These are phyloP conservation scores for Rhinatrema bivittatum DNA, from an alignment of 2,797 vertebrate genomes.

Conservation along the genomic window DNA sequence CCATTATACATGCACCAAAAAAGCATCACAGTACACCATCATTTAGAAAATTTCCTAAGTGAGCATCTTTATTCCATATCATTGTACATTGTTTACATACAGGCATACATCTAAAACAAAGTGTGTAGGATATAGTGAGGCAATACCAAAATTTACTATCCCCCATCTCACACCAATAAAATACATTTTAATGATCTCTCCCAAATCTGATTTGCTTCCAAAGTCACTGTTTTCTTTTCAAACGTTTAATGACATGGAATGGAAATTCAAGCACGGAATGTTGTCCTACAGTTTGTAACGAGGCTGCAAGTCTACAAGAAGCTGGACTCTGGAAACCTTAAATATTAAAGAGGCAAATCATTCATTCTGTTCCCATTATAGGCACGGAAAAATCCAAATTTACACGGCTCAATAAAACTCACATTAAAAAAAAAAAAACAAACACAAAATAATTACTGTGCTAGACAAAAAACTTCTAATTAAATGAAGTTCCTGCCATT, in stretches of 20 bases:
- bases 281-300: conserved; percentile 32
- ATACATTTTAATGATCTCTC: conserved; percentile 40
- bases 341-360: conserved; percentile 10
- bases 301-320: conserved; percentile 19
- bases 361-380: conserved; percentile 20
- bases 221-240: conserved; percentile 42
- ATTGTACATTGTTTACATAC: conserved; percentile 83
- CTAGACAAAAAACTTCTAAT: conserved; percentile 27
- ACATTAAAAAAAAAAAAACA: too few species aligned
- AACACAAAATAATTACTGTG: conserved; percentile 46
- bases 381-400: conserved; percentile 27
- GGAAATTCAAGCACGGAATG: conserved; percentile 32
- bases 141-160: conserved; percentile 45
- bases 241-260: conserved; percentile 40
- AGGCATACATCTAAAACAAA: conserved; percentile 68
- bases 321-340: conserved; percentile 14
- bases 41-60: conserved; percentile 81
- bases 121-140: conserved; percentile 62
- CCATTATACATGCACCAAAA: too few species aligned
- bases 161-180: conserved; percentile 37
- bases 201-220: conserved; percentile 44
- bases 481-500: conserved; percentile 26
- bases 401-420: conserved; percentile 27
- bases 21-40: conserved; percentile 46
- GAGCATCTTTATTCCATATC: conserved; percentile 85